Base-by-base conservation (phyloP, 1,140 invertebrate species). In the Lineus longissimus region DNA sequence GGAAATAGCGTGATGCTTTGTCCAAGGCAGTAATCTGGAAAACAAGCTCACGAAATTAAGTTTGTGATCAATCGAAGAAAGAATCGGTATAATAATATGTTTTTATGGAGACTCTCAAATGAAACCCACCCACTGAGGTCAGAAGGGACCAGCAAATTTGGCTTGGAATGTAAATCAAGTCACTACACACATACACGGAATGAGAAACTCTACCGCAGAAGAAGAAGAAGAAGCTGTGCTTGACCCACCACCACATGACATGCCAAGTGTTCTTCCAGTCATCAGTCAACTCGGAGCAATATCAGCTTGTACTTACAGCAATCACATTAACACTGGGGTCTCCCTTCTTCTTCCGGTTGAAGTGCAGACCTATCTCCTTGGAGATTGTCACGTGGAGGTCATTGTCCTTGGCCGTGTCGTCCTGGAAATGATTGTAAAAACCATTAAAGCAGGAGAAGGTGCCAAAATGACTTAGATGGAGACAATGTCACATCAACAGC, bases 281-380 rank as follows among this genome's bases (percentile, higher is more conserved):
- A n/a, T n/a, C n/a, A n/a, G n/a, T n/a, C n/a, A n/a, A n/a, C n/a
- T n/a, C n/a, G n/a, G n/a, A n/a, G n/a, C n/a, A n/a, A n/a, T n/a
- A n/a, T n/a, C n/a, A 51, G 55, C 36, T 23, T 23, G 29, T 47
- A 80, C 79, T 81, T 76, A 81, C 80, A 65, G 79, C 70, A 59
- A 81, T 78, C 30, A 81, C 68, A 40, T 72, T 71, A 62, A 82
- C 80, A 62, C 78, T 80, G 55, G 73, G 70, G 55, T 78, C 74
- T 58, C 72, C 67, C 55, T 76, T 75, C 19, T 71, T 68, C 61
- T 71, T 74, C 40, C 77, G 77, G 60, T 75, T 74, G 70, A 82
- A 81, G 64, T 82, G 75, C 41, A 77, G 66, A 30, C 72, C 75
- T 17, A 83, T 69, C 71, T 80, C 73, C 47, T 77, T 71, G 51